These are phyloP conservation scores for Catharus fuscescens DNA, from an alignment of 2,113 vertebrate genomes.

Conservation along the genomic window DNA sequence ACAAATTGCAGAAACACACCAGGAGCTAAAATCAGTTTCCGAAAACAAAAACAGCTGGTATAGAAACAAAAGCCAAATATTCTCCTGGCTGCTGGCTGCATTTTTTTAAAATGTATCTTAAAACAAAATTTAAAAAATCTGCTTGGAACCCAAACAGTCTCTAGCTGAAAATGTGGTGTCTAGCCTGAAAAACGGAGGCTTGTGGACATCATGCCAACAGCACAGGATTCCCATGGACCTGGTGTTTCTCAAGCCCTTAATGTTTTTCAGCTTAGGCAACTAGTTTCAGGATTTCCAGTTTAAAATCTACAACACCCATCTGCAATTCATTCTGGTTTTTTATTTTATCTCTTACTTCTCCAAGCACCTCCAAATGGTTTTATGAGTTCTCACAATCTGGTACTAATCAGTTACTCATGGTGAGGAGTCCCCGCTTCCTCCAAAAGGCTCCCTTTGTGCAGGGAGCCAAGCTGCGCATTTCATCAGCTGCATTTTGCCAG, in stretches of 20 bases:
- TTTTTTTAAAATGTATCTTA: slow-evolving; percentile 6
- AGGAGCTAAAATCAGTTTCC: slow-evolving; percentile 38
- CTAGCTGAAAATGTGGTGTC: slow-evolving; percentile 43
- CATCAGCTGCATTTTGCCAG: background rate
- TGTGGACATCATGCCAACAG: slow-evolving; percentile 3
- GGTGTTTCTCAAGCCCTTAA: slow-evolving; percentile 48
- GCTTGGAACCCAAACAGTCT: slow-evolving; percentile 49
- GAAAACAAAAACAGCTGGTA: slow-evolving; percentile 69
- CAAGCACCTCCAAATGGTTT: background rate
- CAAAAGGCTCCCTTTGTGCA: background rate
- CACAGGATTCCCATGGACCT: slow-evolving; percentile 58
- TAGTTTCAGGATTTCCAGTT: slow-evolving; percentile 35
- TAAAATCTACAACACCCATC: slow-evolving; percentile 12
- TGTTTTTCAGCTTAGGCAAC: slow-evolving; percentile 33
- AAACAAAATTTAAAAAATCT: slow-evolving; percentile 44
- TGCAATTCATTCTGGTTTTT: slow-evolving; percentile 20
- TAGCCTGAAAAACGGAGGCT: slow-evolving; percentile 58
- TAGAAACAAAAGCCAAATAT: slow-evolving; percentile 58
- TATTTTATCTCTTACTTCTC: slow-evolving; percentile 32
- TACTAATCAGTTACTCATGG: slow-evolving; percentile 26
- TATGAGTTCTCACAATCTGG: background rate
- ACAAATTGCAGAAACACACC: slow-evolving; percentile 31
- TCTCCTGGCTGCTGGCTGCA: slow-evolving; percentile 22
- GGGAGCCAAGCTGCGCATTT: background rate
- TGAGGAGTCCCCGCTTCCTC: slow-evolving; percentile 26